These are phyloP conservation scores for Leuciscus idus DNA, from an alignment of 2,113 vertebrate genomes.

Conservation along the genomic window DNA sequence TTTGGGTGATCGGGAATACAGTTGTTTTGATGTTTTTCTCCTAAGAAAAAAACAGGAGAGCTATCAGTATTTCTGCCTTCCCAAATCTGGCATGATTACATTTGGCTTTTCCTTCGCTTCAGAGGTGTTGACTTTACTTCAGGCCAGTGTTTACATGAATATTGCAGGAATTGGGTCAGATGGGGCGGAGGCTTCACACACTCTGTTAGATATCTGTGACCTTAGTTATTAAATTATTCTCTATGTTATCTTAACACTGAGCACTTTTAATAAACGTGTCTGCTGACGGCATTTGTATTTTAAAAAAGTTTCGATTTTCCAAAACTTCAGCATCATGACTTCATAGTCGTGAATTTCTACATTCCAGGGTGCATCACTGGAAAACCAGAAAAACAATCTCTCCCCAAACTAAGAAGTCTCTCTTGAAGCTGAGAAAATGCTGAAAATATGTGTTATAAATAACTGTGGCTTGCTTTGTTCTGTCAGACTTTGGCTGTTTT, in stretches of 20 bases:
- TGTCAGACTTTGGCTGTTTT: too few relatives aligned
- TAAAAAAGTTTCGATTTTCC: constrained; percentile 30
- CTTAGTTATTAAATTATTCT: constrained; percentile 52
- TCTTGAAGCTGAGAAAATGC: neutral
- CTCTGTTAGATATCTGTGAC: constrained; percentile 22
- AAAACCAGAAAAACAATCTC: constrained; percentile 2
- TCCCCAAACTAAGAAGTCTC: neutral
- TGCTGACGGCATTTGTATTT: neutral
- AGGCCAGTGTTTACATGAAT: constrained; percentile 46
- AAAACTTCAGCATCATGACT: neutral
- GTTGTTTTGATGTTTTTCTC: constrained; percentile 48
- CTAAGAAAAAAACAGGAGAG: constrained; percentile 19
- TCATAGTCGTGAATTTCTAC: neutral
- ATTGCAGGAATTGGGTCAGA: constrained; percentile 53
- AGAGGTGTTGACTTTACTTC: constrained; percentile 40
- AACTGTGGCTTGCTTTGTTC: too few relatives aligned
- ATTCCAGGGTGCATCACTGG: neutral
- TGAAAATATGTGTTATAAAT: neutral
- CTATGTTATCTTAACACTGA: constrained; percentile 42
- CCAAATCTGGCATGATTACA: constrained; percentile 36
- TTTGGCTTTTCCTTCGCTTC: constrained; percentile 20
- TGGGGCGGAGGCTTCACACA: neutral
- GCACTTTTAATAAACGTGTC: constrained; percentile 51
- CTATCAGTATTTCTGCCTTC: constrained; percentile 45
- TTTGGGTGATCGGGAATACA: constrained; percentile 35